phyloP scores from a whole-genome alignment of 2,113 vertebrate genomes.

The Muscicapa adusta region DNA sequence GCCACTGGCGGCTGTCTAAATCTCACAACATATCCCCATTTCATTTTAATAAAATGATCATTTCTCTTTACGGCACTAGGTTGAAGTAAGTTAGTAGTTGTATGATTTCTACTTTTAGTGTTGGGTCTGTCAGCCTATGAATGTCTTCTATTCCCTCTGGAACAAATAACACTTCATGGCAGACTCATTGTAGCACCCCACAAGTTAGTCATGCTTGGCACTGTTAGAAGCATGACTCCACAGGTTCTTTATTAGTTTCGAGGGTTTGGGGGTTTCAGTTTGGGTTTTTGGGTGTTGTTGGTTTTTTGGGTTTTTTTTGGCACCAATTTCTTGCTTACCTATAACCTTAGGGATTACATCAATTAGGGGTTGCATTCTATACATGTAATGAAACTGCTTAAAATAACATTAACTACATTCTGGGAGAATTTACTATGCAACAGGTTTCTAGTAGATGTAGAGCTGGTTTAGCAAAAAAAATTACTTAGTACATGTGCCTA shows the following conservation, averaged over 20 bases:
- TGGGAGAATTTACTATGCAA: neutral
- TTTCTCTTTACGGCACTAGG: neutral
- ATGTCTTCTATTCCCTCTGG: neutral
- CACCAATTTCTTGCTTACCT: neutral
- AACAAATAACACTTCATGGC: neutral
- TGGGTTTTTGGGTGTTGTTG: neutral
- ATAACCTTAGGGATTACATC: neutral
- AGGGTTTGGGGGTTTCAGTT: neutral
- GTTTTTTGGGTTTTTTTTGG: neutral
- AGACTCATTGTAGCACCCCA: neutral
- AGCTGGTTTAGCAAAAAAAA: neutral
- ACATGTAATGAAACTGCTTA: neutral
- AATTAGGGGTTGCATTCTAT: neutral
- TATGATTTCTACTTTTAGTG: neutral
- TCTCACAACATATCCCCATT: neutral
- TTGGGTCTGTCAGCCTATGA: neutral
- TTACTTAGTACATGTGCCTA: neutral
- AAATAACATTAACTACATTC: neutral
- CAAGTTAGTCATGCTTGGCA: neutral
- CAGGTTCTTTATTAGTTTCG: neutral
- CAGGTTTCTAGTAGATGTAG: neutral
- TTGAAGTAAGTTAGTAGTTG: neutral
- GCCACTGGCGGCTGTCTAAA: neutral
- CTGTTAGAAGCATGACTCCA: neutral
- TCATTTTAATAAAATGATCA: neutral